Evolutionary conservation across 2,797 vertebrate species (phyloP), one percentile per base, ranked within the genome.

Genomic region (Catostomus latipinnis): DNA sequence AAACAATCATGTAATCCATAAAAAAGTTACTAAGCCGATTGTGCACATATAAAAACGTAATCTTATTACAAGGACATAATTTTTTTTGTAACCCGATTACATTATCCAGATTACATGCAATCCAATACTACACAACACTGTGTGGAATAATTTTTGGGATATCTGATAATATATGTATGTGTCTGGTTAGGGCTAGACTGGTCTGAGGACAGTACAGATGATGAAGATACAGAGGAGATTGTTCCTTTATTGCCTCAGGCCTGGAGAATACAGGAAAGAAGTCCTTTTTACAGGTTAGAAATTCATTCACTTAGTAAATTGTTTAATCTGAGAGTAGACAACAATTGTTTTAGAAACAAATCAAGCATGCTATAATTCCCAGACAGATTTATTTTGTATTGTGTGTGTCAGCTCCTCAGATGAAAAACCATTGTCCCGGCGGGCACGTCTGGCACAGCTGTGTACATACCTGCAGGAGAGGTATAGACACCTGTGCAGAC

Each of bases 391-490:
- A 12, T 6, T 76, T 43, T 1, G 58, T 57, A 34, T 13, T 43
- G 11, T 50, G 6, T 50, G 50, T 77, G 0, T 10, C 82, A 99
- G 98, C 91, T 91, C 93, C 14, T 14, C 50, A 34, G 94, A 95
- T 43, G 95, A 96, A 0, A 93, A 95, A 71, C 87, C 89, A 3
- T 89, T 91, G 43, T 94, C 95, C 50, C 94, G 98, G 90, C 94
- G 95, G 89, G 94, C 95, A 81, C 96, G 98, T 88, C 94, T 99
- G 88, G 93, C 97, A 85, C 93, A 95, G 90, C 96, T 99, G 90
- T 99, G 98, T 94, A 96, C 97, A 85, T 98, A 98, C 92, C 95
- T 99, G 90, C 96, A 95, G 93, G 96, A 99, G 91, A 98, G 98
- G 90, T 99, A 99, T 89, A 97, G 96, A 95, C 96, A 98, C 94